Evolutionary conservation across 2,113 vertebrate species (phyloP), one percentile per base, ranked within the genome.

Genomic region (Cinclus cinclus): DNA sequence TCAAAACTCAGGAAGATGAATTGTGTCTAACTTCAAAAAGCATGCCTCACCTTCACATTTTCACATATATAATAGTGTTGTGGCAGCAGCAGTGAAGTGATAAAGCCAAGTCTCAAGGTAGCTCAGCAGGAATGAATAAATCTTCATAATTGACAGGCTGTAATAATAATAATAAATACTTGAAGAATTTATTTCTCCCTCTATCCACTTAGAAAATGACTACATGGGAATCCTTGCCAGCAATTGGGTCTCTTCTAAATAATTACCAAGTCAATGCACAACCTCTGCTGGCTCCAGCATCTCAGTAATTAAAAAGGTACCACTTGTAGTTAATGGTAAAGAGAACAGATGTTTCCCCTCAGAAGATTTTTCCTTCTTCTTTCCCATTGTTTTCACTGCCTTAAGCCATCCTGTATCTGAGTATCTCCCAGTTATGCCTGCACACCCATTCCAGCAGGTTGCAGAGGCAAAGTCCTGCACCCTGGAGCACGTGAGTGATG

Each of bases 121-220:
- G 62, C 75, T 94, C 87, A 80, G 80, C 46, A 71, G 79, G 89
- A 79, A 87, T 82, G 62, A 94, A 95, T 95, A 93, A 74, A 95
- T 94, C 74, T 92, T 96, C 55, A 18, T 93, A 95, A 93, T 47
- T 94, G 91, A 90, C 91, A 96, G 74, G 52, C 39, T 1, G 4
- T 92, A 94, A 96, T 92, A 95, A 90, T 92, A 95, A 90, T 74
- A 97, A 94, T 96, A 97, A 97, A 94, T 92, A 90, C 13, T 10
- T 56, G 73, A 81, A 89, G 76, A 90, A 83, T 94, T 80, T 94
- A 89, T 95, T 96, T 95, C 63, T 95, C 88, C 83, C 89, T 97
- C 78, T 84, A 62, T 64, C 83, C 83, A 68, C 85, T 81, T 90
- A 92, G 90, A 89, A 96, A 85, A 77, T 59, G 25, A 82, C 74